Percentiles rank a stretch among this genome's conserved stretches.
These are phyloP conservation scores for Melanotaenia pygmaea DNA, from an alignment of 2,797 vertebrate genomes.

Conservation along the genomic window DNA sequence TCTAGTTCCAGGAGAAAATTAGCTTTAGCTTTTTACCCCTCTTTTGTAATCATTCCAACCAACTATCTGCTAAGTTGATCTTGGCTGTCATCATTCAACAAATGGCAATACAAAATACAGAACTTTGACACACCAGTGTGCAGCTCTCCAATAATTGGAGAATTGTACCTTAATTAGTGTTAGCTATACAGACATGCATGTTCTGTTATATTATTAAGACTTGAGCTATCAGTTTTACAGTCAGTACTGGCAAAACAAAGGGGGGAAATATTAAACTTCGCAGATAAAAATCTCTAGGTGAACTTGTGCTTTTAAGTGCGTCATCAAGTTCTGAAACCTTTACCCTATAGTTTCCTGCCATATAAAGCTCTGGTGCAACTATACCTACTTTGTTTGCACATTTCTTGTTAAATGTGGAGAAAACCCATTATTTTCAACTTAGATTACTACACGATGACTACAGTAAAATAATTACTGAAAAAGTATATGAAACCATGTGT, in stretches of 20 bases:
- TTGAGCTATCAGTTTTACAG: neutral
- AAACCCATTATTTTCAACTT: no score
- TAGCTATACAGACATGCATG: neutral
- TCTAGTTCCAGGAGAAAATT: conserved; percentile 4
- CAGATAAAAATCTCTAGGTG: no score
- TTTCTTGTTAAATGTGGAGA: no score
- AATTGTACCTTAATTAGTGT: neutral
- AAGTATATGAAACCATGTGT: no score
- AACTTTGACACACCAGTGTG: neutral
- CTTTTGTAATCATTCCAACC: conserved; percentile 1
- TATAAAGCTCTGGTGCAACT: no score
- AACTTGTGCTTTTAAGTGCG: no score
- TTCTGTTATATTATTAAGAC: neutral
- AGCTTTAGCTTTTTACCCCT: neutral
- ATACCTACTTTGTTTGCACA: no score
- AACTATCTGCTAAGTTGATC: neutral
- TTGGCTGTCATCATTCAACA: neutral
- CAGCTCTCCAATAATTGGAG: neutral
- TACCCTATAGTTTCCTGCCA: no score
- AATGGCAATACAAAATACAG: neutral
- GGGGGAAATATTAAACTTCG: no score
- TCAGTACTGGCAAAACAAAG: neutral
- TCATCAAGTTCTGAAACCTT: no score
- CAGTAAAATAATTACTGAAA: no score
- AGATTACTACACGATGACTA: no score